These are phyloP conservation scores for Eurytoma californica DNA, from an alignment of 2,888 invertebrate genomes.

Conservation along the genomic window DNA sequence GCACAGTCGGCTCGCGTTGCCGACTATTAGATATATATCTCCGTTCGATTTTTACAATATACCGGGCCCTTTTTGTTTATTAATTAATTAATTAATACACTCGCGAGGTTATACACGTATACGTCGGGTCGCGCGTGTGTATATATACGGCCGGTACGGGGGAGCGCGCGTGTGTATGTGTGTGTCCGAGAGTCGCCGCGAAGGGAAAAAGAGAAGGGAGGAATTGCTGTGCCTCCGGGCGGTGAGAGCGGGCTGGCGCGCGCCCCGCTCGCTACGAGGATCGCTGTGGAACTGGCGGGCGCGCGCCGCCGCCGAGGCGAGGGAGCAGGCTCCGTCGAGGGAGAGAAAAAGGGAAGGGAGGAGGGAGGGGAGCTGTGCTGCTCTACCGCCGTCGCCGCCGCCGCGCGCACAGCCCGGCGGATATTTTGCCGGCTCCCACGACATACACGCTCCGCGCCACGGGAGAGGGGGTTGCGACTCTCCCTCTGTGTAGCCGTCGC, in stretches of 20 bases:
- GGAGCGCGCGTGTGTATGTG: not conserved
- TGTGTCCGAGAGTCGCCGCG: conserved; percentile 4
- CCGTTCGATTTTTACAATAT: too few species aligned
- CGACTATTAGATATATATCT: too few species aligned
- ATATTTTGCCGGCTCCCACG: conserved; percentile 38
- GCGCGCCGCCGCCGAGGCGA: not conserved
- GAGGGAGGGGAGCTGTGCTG: too few species aligned
- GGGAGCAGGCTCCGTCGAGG: not conserved
- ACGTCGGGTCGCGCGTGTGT: not conserved
- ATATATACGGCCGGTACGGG: not conserved
- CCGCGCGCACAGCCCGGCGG: not conserved
- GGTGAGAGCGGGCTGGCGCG: conserved; percentile 17
- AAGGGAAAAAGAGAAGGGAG: conserved; percentile 46
- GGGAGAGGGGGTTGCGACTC: conserved; percentile 42
- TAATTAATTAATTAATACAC: not conserved
- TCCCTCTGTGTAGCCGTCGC: not conserved
- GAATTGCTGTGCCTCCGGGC: conserved; percentile 10
- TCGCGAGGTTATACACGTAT: not conserved
- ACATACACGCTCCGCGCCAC: conserved; percentile 9
- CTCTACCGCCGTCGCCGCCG: too few species aligned
- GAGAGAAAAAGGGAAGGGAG: too few species aligned
- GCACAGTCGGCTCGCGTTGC: too few species aligned
- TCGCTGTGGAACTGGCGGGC: conserved; percentile 39
- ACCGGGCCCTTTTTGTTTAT: too few species aligned
- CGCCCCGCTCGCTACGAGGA: conserved; percentile 50